phyloP scores from a whole-genome alignment of 2,113 vertebrate species.

The Terrapene triunguis region DNA sequence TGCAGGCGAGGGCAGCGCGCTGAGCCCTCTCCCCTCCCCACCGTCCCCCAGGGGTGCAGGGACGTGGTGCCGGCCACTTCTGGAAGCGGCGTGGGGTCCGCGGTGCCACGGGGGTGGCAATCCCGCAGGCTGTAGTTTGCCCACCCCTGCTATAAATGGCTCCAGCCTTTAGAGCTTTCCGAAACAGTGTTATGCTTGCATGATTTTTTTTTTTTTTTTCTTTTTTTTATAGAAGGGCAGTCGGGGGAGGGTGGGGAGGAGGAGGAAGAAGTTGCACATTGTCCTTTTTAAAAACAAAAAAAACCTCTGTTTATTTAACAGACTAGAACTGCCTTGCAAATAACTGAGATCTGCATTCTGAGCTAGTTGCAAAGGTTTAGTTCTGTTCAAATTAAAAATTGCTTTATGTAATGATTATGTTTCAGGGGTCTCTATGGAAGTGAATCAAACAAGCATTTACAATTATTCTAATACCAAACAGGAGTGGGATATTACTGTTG shows the following conservation, averaged over 20 bases:
- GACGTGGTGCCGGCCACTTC: too few relatives aligned
- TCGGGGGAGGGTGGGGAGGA: not conserved
- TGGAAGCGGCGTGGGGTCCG: too few relatives aligned
- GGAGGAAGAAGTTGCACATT: not conserved
- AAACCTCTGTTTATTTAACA: not conserved
- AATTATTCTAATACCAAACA: not conserved
- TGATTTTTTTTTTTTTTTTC: not conserved
- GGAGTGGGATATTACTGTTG: not conserved
- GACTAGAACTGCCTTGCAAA: not conserved
- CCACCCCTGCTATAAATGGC: not conserved
- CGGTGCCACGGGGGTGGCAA: too few relatives aligned
- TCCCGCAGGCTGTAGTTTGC: too few relatives aligned
- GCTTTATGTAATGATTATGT: not conserved
- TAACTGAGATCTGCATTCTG: not conserved
- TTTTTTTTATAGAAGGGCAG: rapidly evolving
- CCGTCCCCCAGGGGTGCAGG: too few relatives aligned
- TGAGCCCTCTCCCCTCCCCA: too few relatives aligned
- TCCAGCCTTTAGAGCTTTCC: rapidly evolving
- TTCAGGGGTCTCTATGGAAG: not conserved
- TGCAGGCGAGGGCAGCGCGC: too few relatives aligned
- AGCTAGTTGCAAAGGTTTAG: not conserved
- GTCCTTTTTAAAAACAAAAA: not conserved
- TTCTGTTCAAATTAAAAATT: not conserved
- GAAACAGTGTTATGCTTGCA: not conserved
- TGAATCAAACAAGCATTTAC: not conserved